Evolutionary conservation across 1,140 invertebrate genomes (phyloP), one percentile per base, ranked within the genome.

Genomic region (Drosophila pseudoananassae): DNA sequence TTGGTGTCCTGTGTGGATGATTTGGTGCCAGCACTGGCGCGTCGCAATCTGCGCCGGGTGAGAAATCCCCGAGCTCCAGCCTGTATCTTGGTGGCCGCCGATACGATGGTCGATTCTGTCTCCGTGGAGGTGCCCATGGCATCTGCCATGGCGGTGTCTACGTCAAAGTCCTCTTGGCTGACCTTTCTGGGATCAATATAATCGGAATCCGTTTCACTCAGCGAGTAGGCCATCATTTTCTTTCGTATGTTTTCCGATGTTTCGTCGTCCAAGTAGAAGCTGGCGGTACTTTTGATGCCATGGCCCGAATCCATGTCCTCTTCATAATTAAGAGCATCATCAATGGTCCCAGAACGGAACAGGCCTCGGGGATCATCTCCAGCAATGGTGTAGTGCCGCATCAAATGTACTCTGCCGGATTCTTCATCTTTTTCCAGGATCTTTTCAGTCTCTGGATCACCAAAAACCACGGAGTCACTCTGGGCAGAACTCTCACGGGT

Each of bases 31-130:
- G 70, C 83, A 72, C 90, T 91, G 1, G 90, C 76, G 0, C 87
- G 69, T 1, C 90, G 69, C 12, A 91, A 45, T 49, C 88, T 57
- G 3, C 88, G 68, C 5, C 84, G 75, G 2, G 87, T 78, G 7
- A 83, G 52, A 25, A 91, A 91, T 0, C 89, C 87, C 3, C 82
- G 63, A n/a, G 77, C 81, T 12, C 81, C 81, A 3, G 90, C 90
- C 54, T 91, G 88, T 29, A 91, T 88, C 64, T 91, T 92, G 0
- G 91, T 90, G 27, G 82, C 84, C 5, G 90, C 84, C 10, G 88
- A 90, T 1, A 90, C 85, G 70, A 91, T 90, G 4, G 91, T 91
- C 2, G 91, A 92, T 36, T 92, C 91, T 2, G 90, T 91, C 70
- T 92, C 91, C 3, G 88, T 91, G 10, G 91, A 92, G 10, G 88